These are phyloP conservation scores for Tamias sibiricus DNA, from an alignment of 2,113 vertebrate species.

Conservation along the genomic window DNA sequence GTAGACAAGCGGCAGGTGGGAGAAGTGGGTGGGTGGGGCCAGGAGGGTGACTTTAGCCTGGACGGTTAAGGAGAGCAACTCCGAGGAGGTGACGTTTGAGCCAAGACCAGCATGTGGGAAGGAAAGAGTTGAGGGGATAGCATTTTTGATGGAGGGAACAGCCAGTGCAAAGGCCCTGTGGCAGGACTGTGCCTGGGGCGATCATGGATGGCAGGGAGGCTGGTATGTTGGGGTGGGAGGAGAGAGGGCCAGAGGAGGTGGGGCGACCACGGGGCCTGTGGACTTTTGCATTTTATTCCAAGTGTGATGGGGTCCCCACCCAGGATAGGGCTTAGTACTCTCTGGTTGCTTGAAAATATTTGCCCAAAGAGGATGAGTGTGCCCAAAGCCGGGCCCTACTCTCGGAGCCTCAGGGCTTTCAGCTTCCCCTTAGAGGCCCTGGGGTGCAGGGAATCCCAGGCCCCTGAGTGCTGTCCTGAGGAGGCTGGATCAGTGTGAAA, in stretches of 20 bases:
- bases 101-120: too few relatives aligned
- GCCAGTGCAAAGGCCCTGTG: background rate
- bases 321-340: background rate
- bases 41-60: too few relatives aligned
- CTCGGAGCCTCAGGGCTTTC: background rate
- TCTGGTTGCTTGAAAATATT: too few relatives aligned
- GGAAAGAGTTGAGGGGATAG: background rate
- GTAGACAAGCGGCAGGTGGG: too few relatives aligned
- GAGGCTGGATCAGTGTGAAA: background rate
- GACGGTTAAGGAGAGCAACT: too few relatives aligned
- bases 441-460: background rate
- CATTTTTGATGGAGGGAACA: rapidly evolving
- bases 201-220: too few relatives aligned
- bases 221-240: too few relatives aligned
- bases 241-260: background rate
- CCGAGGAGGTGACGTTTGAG: too few relatives aligned
- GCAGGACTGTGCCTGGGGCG: background rate
- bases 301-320: background rate
- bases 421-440: background rate
- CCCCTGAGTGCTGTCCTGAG: background rate
- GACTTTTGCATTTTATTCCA: background rate
- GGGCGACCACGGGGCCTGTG: background rate
- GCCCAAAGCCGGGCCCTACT: background rate
- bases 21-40: too few relatives aligned
- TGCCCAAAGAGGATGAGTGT: background rate